A percentile compares a stretch with the other conserved stretches of the same genome.
Evolutionary conservation across 2,888 invertebrate species (phyloP).

Genomic region (Hyles lineata): DNA sequence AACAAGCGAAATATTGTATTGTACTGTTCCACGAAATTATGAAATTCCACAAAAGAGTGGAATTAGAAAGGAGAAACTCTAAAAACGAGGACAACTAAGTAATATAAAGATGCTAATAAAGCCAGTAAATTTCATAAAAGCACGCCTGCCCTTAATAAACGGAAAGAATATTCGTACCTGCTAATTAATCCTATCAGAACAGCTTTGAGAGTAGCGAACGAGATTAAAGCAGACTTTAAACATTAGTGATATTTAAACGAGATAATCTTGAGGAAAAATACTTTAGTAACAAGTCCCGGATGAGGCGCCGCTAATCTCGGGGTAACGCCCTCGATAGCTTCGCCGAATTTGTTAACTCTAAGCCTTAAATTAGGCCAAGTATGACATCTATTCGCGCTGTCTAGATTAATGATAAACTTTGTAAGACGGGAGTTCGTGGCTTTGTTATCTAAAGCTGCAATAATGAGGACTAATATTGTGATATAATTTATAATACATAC

Average conservation of each 20-base stretch:
- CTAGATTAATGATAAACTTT: neutral
- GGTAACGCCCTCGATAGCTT: slow-evolving; percentile 44
- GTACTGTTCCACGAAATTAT: too few relatives aligned
- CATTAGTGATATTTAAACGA: slow-evolving; percentile 23
- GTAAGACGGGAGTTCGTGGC: neutral
- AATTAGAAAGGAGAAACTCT: too few relatives aligned
- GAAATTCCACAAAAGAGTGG: too few relatives aligned
- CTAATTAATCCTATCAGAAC: slow-evolving; percentile 9
- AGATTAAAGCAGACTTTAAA: slow-evolving; percentile 14
- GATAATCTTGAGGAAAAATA: slow-evolving; percentile 25
- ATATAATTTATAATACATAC: too few relatives aligned
- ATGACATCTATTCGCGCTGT: neutral
- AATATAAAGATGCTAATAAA: neutral
- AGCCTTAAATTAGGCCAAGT: slow-evolving; percentile 50
- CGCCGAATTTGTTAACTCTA: slow-evolving; percentile 43
- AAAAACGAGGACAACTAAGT: too few relatives aligned
- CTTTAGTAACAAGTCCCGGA: slow-evolving; percentile 40
- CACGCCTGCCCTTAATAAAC: neutral
- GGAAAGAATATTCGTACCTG: neutral
- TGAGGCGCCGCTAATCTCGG: slow-evolving; percentile 47
- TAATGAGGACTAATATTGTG: too few relatives aligned
- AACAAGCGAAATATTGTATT: too few relatives aligned
- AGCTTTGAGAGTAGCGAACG: neutral
- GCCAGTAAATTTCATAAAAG: neutral
- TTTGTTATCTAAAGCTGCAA: too few relatives aligned